Base-by-base conservation (phyloP, 1,140 invertebrate genomes). In the Musca domestica region DNA sequence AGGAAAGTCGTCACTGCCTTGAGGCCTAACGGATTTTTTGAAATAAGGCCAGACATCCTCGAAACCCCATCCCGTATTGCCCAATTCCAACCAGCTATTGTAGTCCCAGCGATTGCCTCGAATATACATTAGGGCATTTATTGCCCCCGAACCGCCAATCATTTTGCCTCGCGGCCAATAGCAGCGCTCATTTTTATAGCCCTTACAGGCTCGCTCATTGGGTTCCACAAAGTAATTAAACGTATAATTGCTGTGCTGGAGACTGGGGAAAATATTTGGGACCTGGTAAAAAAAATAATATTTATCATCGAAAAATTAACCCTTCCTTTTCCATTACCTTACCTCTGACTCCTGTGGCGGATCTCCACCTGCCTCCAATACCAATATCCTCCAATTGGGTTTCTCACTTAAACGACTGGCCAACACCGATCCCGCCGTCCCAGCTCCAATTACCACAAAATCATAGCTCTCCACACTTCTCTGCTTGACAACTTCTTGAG, bases 51-150 rank as follows among this genome's bases (percentile, higher is more conserved):
- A 83, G 51, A 96, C 87, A 27, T 90, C 90, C 30, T 89, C 85
- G 61, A 92, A 91, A 19, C 89, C 85, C 86, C 93, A 95, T 15
- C 87, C 92, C 3, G 75, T 66, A 80, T 90, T 95, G 72, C 86
- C 92, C 77, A 87, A 74, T 27, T 81, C 80, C 22, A 87, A 87
- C 93, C 94, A 97, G 12, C 86, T 76, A 75, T 97, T 91, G 75
- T 95, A 97, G 81, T 96, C 94, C 5, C 78, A 83, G 46, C 85
- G 87, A 82, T 96, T 94, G 0, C 95, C 95, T 41, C 94, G 83
- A 0, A 95, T 87, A 72, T 96, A 96, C 25, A 95, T 84, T 93
- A 96, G 95, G 3, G 91, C 93, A 76, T 96, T 96, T 14, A 96
- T 80, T 3, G 89, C 88, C 71, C 91, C 93, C 2, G 87, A 90